A percentile compares a stretch with the other conserved stretches of the same genome.
These are phyloP conservation scores for Pocota personata DNA, from an alignment of 2,888 invertebrate genomes.

Conservation along the genomic window DNA sequence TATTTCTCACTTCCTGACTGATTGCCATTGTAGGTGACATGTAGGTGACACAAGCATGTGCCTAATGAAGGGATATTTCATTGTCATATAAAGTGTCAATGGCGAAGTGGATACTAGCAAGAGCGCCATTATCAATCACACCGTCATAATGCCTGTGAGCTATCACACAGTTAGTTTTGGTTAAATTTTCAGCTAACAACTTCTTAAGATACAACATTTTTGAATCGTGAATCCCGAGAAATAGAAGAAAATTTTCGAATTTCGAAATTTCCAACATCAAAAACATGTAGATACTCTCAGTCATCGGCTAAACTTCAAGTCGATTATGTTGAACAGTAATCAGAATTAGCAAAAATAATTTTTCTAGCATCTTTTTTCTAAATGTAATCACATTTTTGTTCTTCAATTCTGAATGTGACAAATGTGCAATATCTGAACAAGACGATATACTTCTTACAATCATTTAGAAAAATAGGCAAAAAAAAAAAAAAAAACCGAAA, in stretches of 20 bases:
- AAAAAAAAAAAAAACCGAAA: neutral
- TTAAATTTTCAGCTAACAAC: neutral
- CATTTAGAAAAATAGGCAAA: constrained; percentile 3
- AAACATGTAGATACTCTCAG: too few species aligned
- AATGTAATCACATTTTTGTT: neutral
- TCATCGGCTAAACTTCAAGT: too few species aligned
- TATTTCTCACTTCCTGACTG: neutral
- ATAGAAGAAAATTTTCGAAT: neutral
- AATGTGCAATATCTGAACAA: neutral
- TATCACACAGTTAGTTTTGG: neutral
- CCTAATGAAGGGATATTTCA: neutral
- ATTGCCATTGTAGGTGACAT: neutral
- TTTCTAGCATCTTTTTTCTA: neutral
- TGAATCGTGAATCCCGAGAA: neutral
- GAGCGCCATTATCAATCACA: neutral
- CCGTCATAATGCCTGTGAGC: neutral
- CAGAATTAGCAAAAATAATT: too few species aligned
- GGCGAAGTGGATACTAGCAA: neutral
- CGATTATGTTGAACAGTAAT: too few species aligned
- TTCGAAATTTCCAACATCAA: too few species aligned
- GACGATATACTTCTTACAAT: neutral
- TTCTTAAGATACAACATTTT: neutral
- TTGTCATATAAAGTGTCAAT: neutral
- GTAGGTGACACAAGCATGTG: neutral
- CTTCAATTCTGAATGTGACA: neutral